Conservation (phyloP, 2,113 vertebrate genomes). For the Carassius auratus region DNA sequence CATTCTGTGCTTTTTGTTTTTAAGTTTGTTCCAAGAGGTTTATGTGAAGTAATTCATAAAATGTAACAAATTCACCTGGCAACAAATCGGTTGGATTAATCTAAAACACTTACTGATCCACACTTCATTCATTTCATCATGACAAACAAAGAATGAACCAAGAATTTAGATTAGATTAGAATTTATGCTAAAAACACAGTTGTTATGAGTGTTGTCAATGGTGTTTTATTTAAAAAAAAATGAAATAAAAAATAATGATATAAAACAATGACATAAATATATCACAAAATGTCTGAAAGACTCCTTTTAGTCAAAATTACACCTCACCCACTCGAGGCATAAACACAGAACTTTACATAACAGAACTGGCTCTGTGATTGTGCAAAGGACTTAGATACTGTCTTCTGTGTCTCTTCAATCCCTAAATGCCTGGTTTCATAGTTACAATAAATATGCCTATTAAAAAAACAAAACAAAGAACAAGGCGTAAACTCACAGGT, state of each 20-base stretch:
- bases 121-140: neutral
- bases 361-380: conserved; percentile 21
- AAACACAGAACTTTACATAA: conserved; percentile 12
- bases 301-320: neutral
- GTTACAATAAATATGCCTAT: neutral
- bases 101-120: neutral
- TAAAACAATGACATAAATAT: neutral
- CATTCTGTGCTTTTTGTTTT: too few relatives aligned
- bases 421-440: neutral
- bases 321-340: neutral
- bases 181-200: neutral
- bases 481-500: neutral
- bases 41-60: too few relatives aligned
- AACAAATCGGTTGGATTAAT: neutral
- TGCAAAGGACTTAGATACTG: neutral
- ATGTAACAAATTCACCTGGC: neutral
- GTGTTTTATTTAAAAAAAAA: too few relatives aligned
- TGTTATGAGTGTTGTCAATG: neutral
- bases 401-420: neutral
- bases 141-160: neutral
- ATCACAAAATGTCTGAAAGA: neutral
- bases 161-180: neutral
- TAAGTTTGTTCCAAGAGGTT: too few relatives aligned
- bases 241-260: too few relatives aligned
- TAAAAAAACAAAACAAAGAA: neutral